phyloP scores from a whole-genome alignment of 2,888 invertebrate genomes.

The Hipparchia semele region DNA sequence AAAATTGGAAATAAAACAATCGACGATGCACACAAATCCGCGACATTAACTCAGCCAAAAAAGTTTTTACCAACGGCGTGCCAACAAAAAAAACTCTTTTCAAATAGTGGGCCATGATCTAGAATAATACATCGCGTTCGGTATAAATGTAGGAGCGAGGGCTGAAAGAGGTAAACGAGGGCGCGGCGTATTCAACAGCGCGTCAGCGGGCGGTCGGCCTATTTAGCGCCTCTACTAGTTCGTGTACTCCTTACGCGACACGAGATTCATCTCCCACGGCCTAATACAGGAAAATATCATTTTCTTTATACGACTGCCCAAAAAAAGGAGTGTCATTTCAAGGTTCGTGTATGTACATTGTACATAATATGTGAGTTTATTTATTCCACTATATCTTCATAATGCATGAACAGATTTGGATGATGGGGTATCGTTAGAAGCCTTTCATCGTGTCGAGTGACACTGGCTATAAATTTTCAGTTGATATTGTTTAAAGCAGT shows the following conservation, averaged over 20 bases:
- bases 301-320: too few relatives aligned
- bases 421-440: too few relatives aligned
- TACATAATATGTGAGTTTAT: too few relatives aligned
- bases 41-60: constrained; percentile 5
- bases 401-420: too few relatives aligned
- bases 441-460: too few relatives aligned
- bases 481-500: too few relatives aligned
- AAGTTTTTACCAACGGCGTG: neutral
- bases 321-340: too few relatives aligned
- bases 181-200: constrained; percentile 68
- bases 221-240: constrained; percentile 59
- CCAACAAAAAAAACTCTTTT: constrained; percentile 14
- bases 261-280: neutral
- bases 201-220: constrained; percentile 68
- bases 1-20: constrained; percentile 5
- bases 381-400: too few relatives aligned
- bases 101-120: constrained; percentile 34
- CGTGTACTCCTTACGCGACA: constrained; percentile 43
- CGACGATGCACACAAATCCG: constrained; percentile 8
- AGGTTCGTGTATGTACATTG: too few relatives aligned
- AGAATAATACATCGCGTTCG: constrained; percentile 38
- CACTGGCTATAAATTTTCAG: too few relatives aligned
- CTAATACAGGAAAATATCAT: too few relatives aligned
- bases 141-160: constrained; percentile 53
- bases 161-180: constrained; percentile 70